Evolutionary conservation across 2,888 invertebrate species (phyloP), one percentile per base, ranked within the genome.

Genomic region (Lysandra bellargus): DNA sequence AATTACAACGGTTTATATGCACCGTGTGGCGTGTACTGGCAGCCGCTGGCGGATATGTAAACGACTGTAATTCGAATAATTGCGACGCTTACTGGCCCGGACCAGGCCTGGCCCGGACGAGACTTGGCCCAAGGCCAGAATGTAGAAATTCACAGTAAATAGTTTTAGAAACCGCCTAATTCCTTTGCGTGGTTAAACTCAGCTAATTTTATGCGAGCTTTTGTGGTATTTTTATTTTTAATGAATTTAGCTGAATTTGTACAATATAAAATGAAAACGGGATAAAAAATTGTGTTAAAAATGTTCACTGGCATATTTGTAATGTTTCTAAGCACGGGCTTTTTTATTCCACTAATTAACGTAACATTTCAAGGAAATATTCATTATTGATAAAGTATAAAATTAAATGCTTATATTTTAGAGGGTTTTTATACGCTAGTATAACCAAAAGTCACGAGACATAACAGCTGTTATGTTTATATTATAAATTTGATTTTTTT

Each of bases 51-150:
- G 75, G 75, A 79, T 79, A 79, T 79, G 79, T 79, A 79, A 79
- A 79, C 64, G 61, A 79, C 75, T 79, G 75, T 75, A 79, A 79
- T 76, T 33, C 75, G 79, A 40, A 79, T 79, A 79, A 79, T 79
- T 79, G 79, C 79, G 33, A 33, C 44, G 61, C 75, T 79, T 79
- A 61, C 61, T 69, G 33, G 33, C 33, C 69, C 69, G 37, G 69
- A 37, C 33, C 14, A 33, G 69, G 69, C 33, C 69, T 69, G 69
- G 69, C 37, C 33, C 37, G 1, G 69, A 37, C 69, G 69, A 23
- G 61, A 30, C 49, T 78, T 79, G 79, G 79, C 74, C 33, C 75
- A 23, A 14, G 30, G 73, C 75, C 79, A 79, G 30, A 60, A 49
- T 49, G 33, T 76, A 40, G 64, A 40, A 78, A 64, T 78, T 61